phyloP scores from a whole-genome alignment of 1,140 invertebrate species.

The Penaeus vannamei region DNA sequence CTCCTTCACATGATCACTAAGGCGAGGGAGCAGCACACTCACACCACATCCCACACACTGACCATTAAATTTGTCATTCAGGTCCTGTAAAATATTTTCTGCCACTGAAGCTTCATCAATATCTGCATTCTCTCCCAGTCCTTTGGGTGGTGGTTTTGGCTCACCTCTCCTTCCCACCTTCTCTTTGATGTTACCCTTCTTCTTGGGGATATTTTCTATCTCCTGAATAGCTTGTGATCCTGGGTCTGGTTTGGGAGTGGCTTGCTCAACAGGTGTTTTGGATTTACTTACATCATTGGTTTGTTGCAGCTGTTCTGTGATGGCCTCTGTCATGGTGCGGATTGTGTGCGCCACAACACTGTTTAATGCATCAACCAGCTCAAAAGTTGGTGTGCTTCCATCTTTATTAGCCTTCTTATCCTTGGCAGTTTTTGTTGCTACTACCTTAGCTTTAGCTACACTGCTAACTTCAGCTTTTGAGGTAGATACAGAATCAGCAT shows the following conservation, averaged over 20 bases:
- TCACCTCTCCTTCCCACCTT: constrained; percentile 32
- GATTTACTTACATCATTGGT: constrained; percentile 47
- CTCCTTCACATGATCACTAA: constrained; percentile 51
- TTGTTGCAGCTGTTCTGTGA: constrained; percentile 46
- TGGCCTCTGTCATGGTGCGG: constrained; percentile 49
- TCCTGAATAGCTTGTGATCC: not conserved
- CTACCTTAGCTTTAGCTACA: not conserved
- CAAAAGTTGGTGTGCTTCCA: constrained; percentile 56
- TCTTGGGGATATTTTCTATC: not conserved
- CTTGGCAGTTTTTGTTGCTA: constrained; percentile 9
- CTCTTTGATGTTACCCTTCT: constrained; percentile 22
- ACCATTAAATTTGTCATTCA: constrained; percentile 65
- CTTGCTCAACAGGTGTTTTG: not conserved
- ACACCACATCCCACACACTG: constrained; percentile 65
- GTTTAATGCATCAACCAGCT: constrained; percentile 59
- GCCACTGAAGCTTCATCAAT: constrained; percentile 63
- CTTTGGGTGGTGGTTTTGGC: constrained; percentile 54
- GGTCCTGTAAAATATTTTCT: constrained; percentile 67
- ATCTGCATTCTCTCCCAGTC: constrained; percentile 67
- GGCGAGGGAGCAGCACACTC: constrained; percentile 61
- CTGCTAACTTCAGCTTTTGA: constrained; percentile 17
- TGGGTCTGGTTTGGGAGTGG: not conserved
- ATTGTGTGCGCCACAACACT: constrained; percentile 58
- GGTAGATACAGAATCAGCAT: not conserved
- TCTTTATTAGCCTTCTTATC: constrained; percentile 37